Evolutionary conservation across 2,113 vertebrate species (phyloP), one percentile per base, ranked within the genome.

Genomic region (Datnioides undecimradiatus): DNA sequence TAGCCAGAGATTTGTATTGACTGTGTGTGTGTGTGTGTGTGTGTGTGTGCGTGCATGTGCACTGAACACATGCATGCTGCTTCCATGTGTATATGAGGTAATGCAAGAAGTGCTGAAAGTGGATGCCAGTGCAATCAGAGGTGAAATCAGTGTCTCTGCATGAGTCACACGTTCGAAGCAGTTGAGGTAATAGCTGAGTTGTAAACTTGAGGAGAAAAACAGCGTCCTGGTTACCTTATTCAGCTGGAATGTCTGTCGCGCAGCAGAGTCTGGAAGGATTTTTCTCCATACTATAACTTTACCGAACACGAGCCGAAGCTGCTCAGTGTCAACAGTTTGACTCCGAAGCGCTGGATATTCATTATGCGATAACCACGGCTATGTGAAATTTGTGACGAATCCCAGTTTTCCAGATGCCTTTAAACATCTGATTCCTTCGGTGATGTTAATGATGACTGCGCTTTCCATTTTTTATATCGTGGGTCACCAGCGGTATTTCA

Each of bases 231-330:
- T 93, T 88, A 90, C 85, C 71, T 86, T 88, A 84, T 86, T 73
- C 74, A 67, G 75, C 68, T 84, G 91, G 92, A 95, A 95, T 93
- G 92, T 90, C 82, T 86, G 83, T 86, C 27, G 31, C 85, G 54
- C 27, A 70, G 45, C 60, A 16, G 70, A 71, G 78, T 89, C 88
- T 91, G 90, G 89, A 90, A 80, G 36, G 59, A 64, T 84, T 90
- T 88, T 83, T 85, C 80, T 87, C 23, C 60, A 36, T 54, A 38
- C 19, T 71, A 40, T 72, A 86, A 64, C 69, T 78, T 76, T 46
- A 85, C 74, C 63, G 36, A 80, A 68, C 76, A 29, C 57, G 60
- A 3, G 33, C 76, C 62, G 80, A 52, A 73, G 62, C 78, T 49
- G 72, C 48, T 45, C 62, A 16, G 7, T 31, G 51, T 68, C 29